These are phyloP conservation scores for Boulengeromyrus knoepffleri DNA, from an alignment of 2,113 vertebrate species.

Conservation along the genomic window DNA sequence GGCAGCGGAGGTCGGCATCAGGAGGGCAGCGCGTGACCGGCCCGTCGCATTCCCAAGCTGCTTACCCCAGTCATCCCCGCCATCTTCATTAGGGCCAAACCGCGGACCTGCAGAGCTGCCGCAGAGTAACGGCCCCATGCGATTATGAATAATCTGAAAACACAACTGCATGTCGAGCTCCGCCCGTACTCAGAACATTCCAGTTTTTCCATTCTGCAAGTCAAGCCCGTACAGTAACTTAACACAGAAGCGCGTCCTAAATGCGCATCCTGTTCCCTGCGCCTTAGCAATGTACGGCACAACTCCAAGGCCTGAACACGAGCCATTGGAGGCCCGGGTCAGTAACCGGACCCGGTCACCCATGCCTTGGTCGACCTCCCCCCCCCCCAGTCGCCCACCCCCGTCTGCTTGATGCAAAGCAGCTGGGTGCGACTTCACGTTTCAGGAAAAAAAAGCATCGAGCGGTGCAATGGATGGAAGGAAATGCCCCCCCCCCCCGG, in stretches of 20 bases:
- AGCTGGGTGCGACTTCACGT: background rate
- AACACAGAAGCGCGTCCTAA: background rate
- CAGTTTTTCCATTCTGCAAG: background rate
- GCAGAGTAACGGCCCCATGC: background rate
- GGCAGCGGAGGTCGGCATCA: background rate
- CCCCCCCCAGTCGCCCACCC: background rate
- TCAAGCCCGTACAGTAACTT: background rate
- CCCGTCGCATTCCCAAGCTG: background rate
- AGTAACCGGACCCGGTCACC: background rate
- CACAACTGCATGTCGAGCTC: background rate
- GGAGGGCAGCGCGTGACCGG: background rate
- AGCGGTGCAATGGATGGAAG: background rate
- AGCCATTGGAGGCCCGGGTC: background rate
- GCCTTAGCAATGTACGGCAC: background rate
- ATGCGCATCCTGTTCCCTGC: background rate
- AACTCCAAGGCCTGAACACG: background rate
- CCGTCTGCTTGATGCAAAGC: conserved; percentile 1
- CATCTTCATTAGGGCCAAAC: background rate
- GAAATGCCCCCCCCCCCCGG: background rate
- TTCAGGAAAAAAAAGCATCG: background rate
- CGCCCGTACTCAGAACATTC: background rate
- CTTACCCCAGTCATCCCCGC: background rate
- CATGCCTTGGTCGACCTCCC: background rate
- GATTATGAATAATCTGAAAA: background rate
- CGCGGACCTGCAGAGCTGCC: background rate